A percentile compares a stretch with the other conserved stretches of the same genome.
These are phyloP conservation scores for Sternotherus odoratus DNA, from an alignment of 2,797 vertebrate genomes.

Conservation along the genomic window DNA sequence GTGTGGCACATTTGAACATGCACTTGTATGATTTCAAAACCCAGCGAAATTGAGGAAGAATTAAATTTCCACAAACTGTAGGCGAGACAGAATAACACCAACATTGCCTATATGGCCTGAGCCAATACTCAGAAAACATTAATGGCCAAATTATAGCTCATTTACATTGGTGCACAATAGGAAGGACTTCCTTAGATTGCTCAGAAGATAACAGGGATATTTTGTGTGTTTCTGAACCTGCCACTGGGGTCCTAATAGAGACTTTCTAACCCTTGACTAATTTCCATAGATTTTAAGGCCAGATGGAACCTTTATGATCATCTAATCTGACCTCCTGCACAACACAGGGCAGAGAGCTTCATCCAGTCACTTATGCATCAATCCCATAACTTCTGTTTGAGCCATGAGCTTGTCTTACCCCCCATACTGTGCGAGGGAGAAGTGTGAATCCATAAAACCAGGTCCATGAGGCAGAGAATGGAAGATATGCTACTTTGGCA, in stretches of 20 bases:
- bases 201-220: background rate
- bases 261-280: background rate
- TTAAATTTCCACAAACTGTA: background rate
- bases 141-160: background rate
- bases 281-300: background rate
- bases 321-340: background rate
- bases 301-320: background rate
- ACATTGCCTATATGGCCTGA: background rate
- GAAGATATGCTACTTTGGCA: background rate
- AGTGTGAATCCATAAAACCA: background rate
- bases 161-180: background rate
- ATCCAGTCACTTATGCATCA: background rate
- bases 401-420: background rate
- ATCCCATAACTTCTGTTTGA: background rate
- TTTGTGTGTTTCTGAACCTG: background rate
- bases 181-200: background rate
- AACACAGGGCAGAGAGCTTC: background rate
- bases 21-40: background rate
- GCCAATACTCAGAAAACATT: background rate
- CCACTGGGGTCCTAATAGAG: no score
- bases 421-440: background rate
- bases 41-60: background rate
- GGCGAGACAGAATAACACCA: background rate
- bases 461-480: background rate
- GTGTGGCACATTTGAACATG: background rate